phyloP scores from a whole-genome alignment of 2,113 vertebrate species.

The Melanostigma gelatinosum region DNA sequence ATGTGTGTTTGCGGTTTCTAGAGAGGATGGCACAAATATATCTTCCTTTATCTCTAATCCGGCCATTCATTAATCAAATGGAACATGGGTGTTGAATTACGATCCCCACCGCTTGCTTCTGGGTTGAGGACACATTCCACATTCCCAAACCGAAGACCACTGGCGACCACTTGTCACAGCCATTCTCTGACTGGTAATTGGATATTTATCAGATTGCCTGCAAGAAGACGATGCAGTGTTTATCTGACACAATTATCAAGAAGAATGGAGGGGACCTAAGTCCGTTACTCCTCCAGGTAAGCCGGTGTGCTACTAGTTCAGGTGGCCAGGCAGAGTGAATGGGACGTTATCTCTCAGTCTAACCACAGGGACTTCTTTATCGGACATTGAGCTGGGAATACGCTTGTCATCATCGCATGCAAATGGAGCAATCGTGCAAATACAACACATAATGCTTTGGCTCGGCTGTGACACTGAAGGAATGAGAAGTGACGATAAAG shows the following conservation, averaged over 20 bases:
- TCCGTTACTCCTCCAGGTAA: slow-evolving; percentile 44
- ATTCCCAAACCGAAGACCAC: slow-evolving; percentile 37
- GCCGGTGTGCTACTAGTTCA: slow-evolving; percentile 11
- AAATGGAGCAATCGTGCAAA: slow-evolving; percentile 72
- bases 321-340: slow-evolving; percentile 9
- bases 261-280: slow-evolving; percentile 49
- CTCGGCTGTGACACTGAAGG: slow-evolving; percentile 45
- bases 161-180: slow-evolving; percentile 64
- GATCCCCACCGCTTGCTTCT: slow-evolving; percentile 62
- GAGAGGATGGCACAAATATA: slow-evolving; percentile 60
- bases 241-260: slow-evolving; percentile 93
- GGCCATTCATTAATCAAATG: slow-evolving; percentile 81
- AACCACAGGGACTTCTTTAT: slow-evolving; percentile 40
- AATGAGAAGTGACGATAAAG: slow-evolving; percentile 66
- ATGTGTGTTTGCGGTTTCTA: slow-evolving; percentile 61
- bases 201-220: slow-evolving; percentile 95
- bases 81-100: slow-evolving; percentile 78
- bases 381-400: slow-evolving; percentile 35
- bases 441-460: slow-evolving; percentile 57
- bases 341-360: not conserved
- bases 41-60: slow-evolving; percentile 77
- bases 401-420: slow-evolving; percentile 57
- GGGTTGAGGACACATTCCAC: slow-evolving; percentile 59
- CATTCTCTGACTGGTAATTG: slow-evolving; percentile 90
- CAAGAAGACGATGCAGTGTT: slow-evolving; percentile 83